phyloP scores from a whole-genome alignment of 2,797 vertebrate species.

The Tapera naevia region DNA sequence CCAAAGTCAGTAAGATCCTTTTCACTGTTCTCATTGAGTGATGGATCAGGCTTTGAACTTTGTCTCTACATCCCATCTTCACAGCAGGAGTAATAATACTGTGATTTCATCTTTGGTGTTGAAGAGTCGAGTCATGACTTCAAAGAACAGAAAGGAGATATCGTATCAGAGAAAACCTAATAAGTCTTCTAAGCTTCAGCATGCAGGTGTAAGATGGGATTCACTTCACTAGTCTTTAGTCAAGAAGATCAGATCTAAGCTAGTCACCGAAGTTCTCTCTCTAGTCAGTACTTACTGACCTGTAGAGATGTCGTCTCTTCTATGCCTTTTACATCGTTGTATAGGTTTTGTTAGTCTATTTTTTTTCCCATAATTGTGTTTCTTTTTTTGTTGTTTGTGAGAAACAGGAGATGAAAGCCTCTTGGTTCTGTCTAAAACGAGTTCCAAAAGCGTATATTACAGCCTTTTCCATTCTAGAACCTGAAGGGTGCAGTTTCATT shows the following conservation, averaged over 20 bases:
- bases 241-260: not conserved
- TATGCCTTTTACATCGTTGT: not conserved
- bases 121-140: not conserved
- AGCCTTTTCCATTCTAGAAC: not conserved
- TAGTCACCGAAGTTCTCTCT: not conserved
- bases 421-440: too few relatives aligned
- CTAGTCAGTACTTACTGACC: not conserved
- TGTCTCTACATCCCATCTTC: not conserved
- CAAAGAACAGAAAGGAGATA: not conserved
- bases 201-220: not conserved
- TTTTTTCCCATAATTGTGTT: too few relatives aligned
- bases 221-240: not conserved
- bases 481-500: not conserved
- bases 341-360: too few relatives aligned
- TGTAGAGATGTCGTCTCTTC: not conserved
- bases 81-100: not conserved
- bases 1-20: not conserved
- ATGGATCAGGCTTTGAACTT: conserved; percentile 24
- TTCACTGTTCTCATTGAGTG: not conserved
- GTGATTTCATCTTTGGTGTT: not conserved
- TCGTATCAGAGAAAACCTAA: conserved; percentile 1
- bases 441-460: too few relatives aligned
- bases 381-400: too few relatives aligned
- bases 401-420: too few relatives aligned
- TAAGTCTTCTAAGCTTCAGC: not conserved